Conservation (phyloP, 2,888 invertebrate genomes). For the Drosophila rubida region DNA sequence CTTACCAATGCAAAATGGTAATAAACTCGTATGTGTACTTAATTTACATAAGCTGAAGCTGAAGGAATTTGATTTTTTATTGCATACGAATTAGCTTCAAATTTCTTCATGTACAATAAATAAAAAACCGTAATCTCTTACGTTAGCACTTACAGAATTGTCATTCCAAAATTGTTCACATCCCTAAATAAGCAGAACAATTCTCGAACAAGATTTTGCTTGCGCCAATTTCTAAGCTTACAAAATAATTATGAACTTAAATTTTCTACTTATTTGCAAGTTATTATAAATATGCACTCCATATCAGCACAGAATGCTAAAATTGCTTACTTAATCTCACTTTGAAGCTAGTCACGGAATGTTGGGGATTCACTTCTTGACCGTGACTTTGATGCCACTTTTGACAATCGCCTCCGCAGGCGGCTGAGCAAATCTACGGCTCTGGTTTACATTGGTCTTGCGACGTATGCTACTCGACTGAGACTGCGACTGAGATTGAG, state of each 20-base stretch:
- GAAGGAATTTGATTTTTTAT: conserved; percentile 10
- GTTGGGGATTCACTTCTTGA: conserved; percentile 53
- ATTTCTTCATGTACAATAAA: conserved; percentile 45
- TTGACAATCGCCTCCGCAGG: conserved; percentile 83
- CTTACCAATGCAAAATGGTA: conserved; percentile 26
- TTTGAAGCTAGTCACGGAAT: conserved; percentile 13
- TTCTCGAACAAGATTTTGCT: conserved; percentile 73
- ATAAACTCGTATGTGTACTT: conserved; percentile 11
- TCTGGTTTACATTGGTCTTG: conserved; percentile 69
- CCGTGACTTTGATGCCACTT: conserved; percentile 82
- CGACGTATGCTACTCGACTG: conserved; percentile 46
- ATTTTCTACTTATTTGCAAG: conserved; percentile 34
- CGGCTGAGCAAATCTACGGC: conserved; percentile 75
- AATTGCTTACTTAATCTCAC: conserved; percentile 49
- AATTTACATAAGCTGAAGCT: conserved; percentile 24
- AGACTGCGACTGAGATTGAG: background rate
- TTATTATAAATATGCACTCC: conserved; percentile 3
- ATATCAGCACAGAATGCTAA: background rate
- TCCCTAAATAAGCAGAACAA: conserved; percentile 46
- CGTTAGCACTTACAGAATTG: conserved; percentile 48
- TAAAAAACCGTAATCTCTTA: conserved; percentile 48
- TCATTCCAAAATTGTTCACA: conserved; percentile 75
- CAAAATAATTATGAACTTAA: conserved; percentile 33
- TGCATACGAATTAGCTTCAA: conserved; percentile 25
- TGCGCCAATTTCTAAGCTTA: conserved; percentile 25